Base-by-base conservation (phyloP, 2,113 vertebrate genomes). In the Danionella cerebrum region DNA sequence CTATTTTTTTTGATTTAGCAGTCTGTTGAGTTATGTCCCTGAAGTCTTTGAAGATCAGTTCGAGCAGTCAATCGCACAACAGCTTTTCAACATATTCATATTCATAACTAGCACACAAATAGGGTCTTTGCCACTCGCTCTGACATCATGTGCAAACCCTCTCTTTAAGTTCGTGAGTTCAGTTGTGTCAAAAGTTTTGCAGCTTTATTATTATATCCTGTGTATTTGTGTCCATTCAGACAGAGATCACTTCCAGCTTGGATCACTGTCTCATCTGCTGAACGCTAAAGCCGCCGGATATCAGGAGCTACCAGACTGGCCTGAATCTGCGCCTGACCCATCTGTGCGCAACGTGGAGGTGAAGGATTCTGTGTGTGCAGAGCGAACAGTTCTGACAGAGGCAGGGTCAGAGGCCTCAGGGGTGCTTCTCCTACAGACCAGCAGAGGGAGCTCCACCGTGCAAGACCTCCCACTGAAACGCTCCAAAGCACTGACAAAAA, bases 331-430 rank as follows among this genome's bases (percentile, higher is more conserved):
- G 51, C 96, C 96, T 0, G 96, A 99, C 69, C 94, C 96, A 27
- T 97, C 96, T 0, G 96, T 99, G 88, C 94, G 96, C 87, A 99
- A 98, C 1, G 96, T 98, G 88, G 96, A 99, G 96, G 96, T 99
- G 88, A 92, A 88, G 82, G 87, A 88, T 82, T 85, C 88, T 87
- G 87, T 87, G 87, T 88, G 88, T 89, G 87, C 84, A 87, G 80
- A 84, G 86, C 86, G 78, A 85, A 86, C 83, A 90, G 87, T 91
- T 89, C 81, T 76, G 76, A 64, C 80, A 85, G 79, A 86, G 79
- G 80, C 83, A 82, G 71, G 58, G 68, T 54, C 55, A 48, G 39
- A 35, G 58, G 64, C 69, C 27, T 57, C 52, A 62, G 65, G 68
- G 81, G 78, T 67, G 79, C 78, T 70, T 80, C 77, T 14, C 57